These are phyloP conservation scores for Nemotelus nigrinus DNA, from an alignment of 2,888 invertebrate genomes.

Conservation along the genomic window DNA sequence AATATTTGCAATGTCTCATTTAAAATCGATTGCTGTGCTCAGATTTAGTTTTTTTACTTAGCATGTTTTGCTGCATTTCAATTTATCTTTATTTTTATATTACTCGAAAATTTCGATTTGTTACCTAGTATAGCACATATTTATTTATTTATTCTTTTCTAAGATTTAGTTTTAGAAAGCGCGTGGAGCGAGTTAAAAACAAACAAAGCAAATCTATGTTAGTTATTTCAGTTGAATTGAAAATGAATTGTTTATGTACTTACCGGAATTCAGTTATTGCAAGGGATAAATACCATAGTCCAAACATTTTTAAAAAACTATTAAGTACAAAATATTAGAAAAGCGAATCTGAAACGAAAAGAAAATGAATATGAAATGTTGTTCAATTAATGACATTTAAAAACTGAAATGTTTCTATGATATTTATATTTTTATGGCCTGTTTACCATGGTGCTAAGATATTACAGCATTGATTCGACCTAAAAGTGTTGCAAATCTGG, in stretches of 20 bases:
- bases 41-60: too few relatives aligned
- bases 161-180: too few relatives aligned
- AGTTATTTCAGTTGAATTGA: conserved; percentile 2
- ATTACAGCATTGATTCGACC: too few relatives aligned
- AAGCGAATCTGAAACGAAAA: conserved; percentile 32
- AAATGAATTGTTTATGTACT: conserved; percentile 53
- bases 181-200: conserved; percentile 7
- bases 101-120: too few relatives aligned
- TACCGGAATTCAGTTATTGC: conserved; percentile 63
- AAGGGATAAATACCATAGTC: conserved; percentile 63
- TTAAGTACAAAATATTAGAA: not conserved
- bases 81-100: too few relatives aligned
- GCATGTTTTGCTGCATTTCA: too few relatives aligned
- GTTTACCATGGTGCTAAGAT: not conserved
- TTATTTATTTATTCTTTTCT: too few relatives aligned
- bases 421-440: not conserved
- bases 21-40: not conserved
- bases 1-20: conserved; percentile 5
- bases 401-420: too few relatives aligned
- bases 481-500: too few relatives aligned
- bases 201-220: conserved; percentile 1
- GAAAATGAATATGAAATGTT: conserved; percentile 1
- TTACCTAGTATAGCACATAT: too few relatives aligned
- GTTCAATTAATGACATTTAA: conserved; percentile 45
- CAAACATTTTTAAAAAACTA: conserved; percentile 61